A percentile compares a stretch with the other conserved stretches of the same genome.
Conservation (phyloP, 2,797 vertebrate genomes). For the Macropodus opercularis region DNA sequence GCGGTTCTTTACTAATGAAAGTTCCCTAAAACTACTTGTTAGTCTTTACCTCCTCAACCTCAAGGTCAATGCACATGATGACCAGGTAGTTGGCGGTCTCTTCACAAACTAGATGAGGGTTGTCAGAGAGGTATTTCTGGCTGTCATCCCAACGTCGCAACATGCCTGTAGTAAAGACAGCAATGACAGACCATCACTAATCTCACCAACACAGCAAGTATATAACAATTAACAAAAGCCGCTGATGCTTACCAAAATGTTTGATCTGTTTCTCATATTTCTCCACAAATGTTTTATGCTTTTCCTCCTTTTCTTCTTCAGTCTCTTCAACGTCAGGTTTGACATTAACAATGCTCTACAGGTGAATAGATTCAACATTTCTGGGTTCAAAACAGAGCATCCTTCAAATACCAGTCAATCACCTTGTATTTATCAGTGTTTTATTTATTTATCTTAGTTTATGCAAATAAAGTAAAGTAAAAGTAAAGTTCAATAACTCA, state of each 20-base stretch:
- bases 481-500: too few species aligned
- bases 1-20: not conserved
- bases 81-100: slow-evolving; percentile 96
- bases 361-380: slow-evolving; percentile 9
- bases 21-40: not conserved
- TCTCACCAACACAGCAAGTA: not conserved
- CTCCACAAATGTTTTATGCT: slow-evolving; percentile 94
- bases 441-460: too few species aligned
- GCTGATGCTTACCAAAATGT: slow-evolving; percentile 86
- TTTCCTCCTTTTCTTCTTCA: slow-evolving; percentile 91
- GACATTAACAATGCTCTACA: slow-evolving; percentile 89
- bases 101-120: slow-evolving; percentile 92
- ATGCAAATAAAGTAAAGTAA: too few species aligned
- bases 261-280: slow-evolving; percentile 92
- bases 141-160: slow-evolving; percentile 95
- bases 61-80: slow-evolving; percentile 97
- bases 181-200: not conserved
- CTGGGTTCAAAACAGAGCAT: too few species aligned
- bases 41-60: slow-evolving; percentile 90
- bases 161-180: slow-evolving; percentile 84
- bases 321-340: slow-evolving; percentile 86
- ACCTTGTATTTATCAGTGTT: too few species aligned
- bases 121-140: slow-evolving; percentile 93
- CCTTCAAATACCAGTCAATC: too few species aligned
- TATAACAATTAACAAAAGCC: not conserved